Evolutionary conservation across 2,888 invertebrate species (phyloP), one percentile per base, ranked within the genome.

Genomic region (Nymphalis urticae): DNA sequence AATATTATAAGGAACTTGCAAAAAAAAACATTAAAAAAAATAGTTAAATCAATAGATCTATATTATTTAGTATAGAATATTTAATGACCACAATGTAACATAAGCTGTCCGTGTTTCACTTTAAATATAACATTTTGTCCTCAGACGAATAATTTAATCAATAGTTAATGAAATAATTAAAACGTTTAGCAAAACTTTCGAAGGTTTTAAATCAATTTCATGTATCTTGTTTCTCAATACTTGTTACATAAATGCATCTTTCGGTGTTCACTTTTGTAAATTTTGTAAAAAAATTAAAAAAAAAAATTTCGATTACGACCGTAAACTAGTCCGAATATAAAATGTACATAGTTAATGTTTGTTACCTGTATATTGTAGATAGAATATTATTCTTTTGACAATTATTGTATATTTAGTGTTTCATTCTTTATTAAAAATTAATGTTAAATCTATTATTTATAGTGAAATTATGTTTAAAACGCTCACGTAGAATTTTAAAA

Each of bases 331-430:
- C 92, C 90, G 87, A 88, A 84, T 87, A 84, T 88, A 89, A 88
- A 89, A 85, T 92, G 92, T 92, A 92, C 82, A 92, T 91, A 92
- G 89, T 89, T 91, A 90, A 90, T 90, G 89, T 92, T 92, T 91
- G 92, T 92, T 92, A 92, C 88, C 83, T 92, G 92, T 92, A 92
- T 90, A 92, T 92, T 92, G 88, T 92, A 92, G 92, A 92, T 92
- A 92, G 92, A 90, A 84, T 85, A 88, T 90, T 88, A 90, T 91
- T 89, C 89, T 88, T 90, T 91, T 85, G 86, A 89, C 82, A 84
- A 84, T 87, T 82, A 83, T 83, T 90, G 89, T 90, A 89, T 89
- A 88, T 87, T 89, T 84, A 85, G 85, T 84, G 83, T 85, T 82
- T 87, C 83, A 84, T 83, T 80, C 85, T 86, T 87, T 87, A 87